phyloP scores from a whole-genome alignment of 2,888 invertebrate genomes.

The Ophion costatus region DNA sequence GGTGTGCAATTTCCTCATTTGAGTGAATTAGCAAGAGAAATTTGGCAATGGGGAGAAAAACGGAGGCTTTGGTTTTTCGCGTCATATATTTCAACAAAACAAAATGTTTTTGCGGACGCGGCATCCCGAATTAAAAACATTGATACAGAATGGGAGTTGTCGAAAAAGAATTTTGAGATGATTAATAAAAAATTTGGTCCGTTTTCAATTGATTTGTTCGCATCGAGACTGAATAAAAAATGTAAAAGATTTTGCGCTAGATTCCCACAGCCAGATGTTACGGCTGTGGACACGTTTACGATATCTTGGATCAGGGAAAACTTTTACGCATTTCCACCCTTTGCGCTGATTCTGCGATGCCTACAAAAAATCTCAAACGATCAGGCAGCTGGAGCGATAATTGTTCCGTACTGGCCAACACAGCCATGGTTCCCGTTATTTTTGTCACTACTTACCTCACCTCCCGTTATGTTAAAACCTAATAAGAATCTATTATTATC shows the following conservation, averaged over 20 bases:
- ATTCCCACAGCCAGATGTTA: slow-evolving; percentile 2
- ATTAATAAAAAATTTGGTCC: slow-evolving; percentile 7
- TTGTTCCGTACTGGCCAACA: too few relatives aligned
- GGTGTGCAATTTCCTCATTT: too few relatives aligned
- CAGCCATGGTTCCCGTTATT: too few relatives aligned
- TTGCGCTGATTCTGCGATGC: slow-evolving; percentile 69
- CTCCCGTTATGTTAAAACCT: slow-evolving; percentile 15
- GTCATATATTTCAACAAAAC: too few relatives aligned
- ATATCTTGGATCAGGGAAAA: neutral
- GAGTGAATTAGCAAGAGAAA: too few relatives aligned
- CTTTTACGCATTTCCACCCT: slow-evolving; percentile 75
- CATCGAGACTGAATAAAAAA: neutral
- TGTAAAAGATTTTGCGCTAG: slow-evolving; percentile 16
- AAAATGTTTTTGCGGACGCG: too few relatives aligned
- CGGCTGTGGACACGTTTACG: slow-evolving; percentile 10
- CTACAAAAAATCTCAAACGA: slow-evolving; percentile 74
- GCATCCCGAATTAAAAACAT: too few relatives aligned
- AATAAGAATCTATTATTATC: slow-evolving; percentile 23
- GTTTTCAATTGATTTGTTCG: slow-evolving; percentile 11
- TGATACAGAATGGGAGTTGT: too few relatives aligned
- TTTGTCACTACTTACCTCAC: slow-evolving; percentile 25
- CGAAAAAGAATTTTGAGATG: too few relatives aligned
- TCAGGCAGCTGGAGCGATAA: slow-evolving; percentile 10
- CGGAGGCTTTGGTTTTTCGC: too few relatives aligned
- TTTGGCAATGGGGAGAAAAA: too few relatives aligned